Percentiles rank a stretch among this genome's conserved stretches.
These are phyloP conservation scores for Portevinia maculata DNA, from an alignment of 2,888 invertebrate species.

Conservation along the genomic window DNA sequence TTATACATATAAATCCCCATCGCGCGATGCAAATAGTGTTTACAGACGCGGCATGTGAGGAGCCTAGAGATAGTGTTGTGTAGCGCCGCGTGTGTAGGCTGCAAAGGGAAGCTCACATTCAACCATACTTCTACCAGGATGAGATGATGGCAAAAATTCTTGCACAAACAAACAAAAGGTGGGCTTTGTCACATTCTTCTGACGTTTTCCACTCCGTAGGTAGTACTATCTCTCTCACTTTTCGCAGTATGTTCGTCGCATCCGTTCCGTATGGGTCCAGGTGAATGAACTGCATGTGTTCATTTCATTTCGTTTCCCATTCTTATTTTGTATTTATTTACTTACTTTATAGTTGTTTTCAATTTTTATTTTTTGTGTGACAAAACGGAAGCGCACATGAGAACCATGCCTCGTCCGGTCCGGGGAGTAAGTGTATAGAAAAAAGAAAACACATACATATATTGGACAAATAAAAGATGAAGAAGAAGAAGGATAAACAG, in stretches of 20 bases:
- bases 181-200: slow-evolving; percentile 71
- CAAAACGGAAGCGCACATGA: slow-evolving; percentile 69
- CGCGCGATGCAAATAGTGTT: slow-evolving; percentile 51
- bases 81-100: slow-evolving; percentile 60
- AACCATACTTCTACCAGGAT: slow-evolving; percentile 20
- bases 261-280: slow-evolving; percentile 44
- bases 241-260: slow-evolving; percentile 20
- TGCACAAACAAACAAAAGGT: slow-evolving; percentile 71
- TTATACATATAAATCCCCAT: slow-evolving; percentile 20
- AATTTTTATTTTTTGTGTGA: slow-evolving; percentile 40
- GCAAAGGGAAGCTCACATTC: slow-evolving; percentile 28
- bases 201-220: slow-evolving; percentile 32
- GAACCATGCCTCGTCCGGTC: slow-evolving; percentile 27
- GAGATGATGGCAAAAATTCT: slow-evolving; percentile 60
- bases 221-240: not conserved
- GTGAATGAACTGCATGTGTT: slow-evolving; percentile 60
- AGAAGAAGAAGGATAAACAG: slow-evolving; percentile 14
- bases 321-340: slow-evolving; percentile 66
- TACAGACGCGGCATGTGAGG: slow-evolving; percentile 42
- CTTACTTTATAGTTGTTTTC: slow-evolving; percentile 56
- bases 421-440: slow-evolving; percentile 18
- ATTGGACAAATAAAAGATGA: not conserved
- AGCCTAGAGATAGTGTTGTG: slow-evolving; percentile 13
- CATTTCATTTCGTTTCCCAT: slow-evolving; percentile 56
- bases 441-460: slow-evolving; percentile 6